Evolutionary conservation across 2,888 invertebrate genomes (phyloP).

Genomic region (Atethmia centrago): DNA sequence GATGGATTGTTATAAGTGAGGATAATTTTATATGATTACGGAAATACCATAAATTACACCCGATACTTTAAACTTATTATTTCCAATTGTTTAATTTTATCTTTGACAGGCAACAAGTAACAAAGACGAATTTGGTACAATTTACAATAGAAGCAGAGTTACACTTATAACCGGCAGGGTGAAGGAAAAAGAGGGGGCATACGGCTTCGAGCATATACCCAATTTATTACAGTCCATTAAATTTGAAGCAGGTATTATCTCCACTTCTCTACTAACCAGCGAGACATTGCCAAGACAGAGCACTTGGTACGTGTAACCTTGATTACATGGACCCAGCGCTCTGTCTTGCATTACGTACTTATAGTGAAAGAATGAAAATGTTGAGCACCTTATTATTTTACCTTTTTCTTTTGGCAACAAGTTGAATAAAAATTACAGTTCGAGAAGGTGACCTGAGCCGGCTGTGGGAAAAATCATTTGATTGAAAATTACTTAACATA

Average conservation of each 20-base stretch:
- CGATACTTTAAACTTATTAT: not conserved
- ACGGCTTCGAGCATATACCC: slow-evolving; percentile 74
- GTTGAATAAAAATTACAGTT: not conserved
- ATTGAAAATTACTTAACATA: not conserved
- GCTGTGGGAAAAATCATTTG: not conserved
- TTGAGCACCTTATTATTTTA: not conserved
- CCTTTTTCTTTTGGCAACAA: not conserved
- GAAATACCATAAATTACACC: not conserved
- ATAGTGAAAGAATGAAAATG: not conserved
- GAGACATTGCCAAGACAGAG: not conserved
- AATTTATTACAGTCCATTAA: slow-evolving; percentile 71
- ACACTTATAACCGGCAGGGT: slow-evolving; percentile 77
- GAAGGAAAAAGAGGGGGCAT: slow-evolving; percentile 51
- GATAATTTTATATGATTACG: not conserved
- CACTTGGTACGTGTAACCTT: no score
- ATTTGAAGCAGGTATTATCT: slow-evolving; percentile 59
- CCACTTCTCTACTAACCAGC: not conserved
- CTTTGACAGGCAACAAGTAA: slow-evolving; percentile 67
- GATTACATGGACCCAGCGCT: not conserved
- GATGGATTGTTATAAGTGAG: not conserved
- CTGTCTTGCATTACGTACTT: not conserved
- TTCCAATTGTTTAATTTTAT: not conserved
- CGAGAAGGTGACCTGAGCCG: not conserved
- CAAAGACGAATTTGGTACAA: slow-evolving; percentile 64
- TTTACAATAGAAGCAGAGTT: slow-evolving; percentile 66